phyloP scores from a whole-genome alignment of 1,140 invertebrate genomes.

The Drosophila nebulosa region DNA sequence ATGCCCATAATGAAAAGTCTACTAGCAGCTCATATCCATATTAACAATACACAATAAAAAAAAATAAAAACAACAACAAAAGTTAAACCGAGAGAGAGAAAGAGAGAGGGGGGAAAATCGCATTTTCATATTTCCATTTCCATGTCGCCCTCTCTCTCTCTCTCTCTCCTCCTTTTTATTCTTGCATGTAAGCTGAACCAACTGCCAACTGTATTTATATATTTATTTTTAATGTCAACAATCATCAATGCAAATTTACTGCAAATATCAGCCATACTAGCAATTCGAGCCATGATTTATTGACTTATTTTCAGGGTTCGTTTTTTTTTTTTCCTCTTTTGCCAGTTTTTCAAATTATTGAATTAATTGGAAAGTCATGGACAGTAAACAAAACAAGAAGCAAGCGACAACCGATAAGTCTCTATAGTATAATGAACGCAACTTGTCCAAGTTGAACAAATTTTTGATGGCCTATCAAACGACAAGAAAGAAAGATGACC shows the following conservation, averaged over 20 bases:
- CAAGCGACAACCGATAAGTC: not conserved
- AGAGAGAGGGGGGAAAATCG: not conserved
- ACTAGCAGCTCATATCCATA: slow-evolving; percentile 31
- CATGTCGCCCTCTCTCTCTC: not conserved
- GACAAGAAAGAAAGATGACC: too few relatives aligned
- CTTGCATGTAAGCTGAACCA: slow-evolving; percentile 31
- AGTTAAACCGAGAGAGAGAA: not conserved
- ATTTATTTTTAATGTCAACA: slow-evolving; percentile 74
- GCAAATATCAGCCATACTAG: slow-evolving; percentile 36
- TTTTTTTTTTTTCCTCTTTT: not conserved
- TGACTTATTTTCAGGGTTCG: not conserved
- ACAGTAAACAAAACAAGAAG: not conserved
- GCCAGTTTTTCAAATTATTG: slow-evolving; percentile 35
- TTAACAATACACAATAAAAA: slow-evolving; percentile 58
- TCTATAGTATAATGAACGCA: not conserved
- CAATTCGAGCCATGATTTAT: slow-evolving; percentile 40
- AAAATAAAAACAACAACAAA: not conserved
- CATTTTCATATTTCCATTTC: not conserved
- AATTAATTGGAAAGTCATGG: slow-evolving; percentile 4
- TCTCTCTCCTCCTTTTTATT: not conserved
- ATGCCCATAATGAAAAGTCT: slow-evolving; percentile 59
- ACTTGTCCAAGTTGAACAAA: not conserved
- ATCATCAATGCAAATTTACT: slow-evolving; percentile 71
- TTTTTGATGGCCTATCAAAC: not conserved
- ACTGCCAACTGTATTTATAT: slow-evolving; percentile 55